Evolutionary conservation across 2,113 vertebrate species (phyloP).

Genomic region (Numenius arquata): DNA sequence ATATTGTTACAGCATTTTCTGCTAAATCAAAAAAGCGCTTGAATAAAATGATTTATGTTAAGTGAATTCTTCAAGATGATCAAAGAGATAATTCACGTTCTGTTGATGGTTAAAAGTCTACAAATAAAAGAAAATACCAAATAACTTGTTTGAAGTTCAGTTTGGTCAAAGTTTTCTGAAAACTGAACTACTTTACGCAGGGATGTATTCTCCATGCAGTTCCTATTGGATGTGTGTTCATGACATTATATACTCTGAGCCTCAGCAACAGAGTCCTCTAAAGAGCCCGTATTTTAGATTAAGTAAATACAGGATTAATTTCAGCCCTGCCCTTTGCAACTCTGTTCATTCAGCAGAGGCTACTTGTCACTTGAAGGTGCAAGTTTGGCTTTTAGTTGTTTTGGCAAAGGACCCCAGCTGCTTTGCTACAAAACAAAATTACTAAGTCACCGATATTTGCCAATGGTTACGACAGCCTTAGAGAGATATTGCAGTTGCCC

Average conservation of each 20-base stretch:
- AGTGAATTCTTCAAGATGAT: neutral
- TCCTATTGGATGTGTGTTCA: neutral
- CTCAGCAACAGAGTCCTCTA: neutral
- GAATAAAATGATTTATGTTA: neutral
- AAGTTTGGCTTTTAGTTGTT: neutral
- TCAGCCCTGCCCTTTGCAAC: neutral
- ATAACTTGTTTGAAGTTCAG: neutral
- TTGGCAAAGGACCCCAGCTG: neutral
- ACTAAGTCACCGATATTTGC: neutral
- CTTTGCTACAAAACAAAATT: neutral
- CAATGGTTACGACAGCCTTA: neutral
- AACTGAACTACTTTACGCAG: neutral
- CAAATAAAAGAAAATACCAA: neutral
- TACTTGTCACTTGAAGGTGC: neutral
- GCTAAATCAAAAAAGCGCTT: neutral
- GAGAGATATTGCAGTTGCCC: neutral
- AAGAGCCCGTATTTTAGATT: neutral
- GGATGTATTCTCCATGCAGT: neutral
- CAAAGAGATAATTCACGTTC: neutral
- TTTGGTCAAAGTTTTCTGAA: neutral
- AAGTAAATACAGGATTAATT: neutral
- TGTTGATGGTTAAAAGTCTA: neutral
- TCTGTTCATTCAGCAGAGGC: neutral
- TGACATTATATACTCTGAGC: neutral
- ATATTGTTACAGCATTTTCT: neutral